These are phyloP conservation scores for Pediacus dermestoides DNA, from an alignment of 2,888 invertebrate genomes.

Conservation along the genomic window DNA sequence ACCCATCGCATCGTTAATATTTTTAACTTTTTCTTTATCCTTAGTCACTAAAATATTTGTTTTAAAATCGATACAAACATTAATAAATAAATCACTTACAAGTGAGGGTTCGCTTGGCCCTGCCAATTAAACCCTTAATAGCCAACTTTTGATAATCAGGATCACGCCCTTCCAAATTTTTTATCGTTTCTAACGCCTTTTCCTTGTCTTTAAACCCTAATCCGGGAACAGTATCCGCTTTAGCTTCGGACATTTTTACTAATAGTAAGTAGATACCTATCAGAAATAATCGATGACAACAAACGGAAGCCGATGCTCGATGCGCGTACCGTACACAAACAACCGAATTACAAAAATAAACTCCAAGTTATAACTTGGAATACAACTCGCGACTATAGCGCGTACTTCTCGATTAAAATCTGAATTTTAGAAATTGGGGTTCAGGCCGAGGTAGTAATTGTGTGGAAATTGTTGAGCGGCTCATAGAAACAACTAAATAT, in stretches of 20 bases:
- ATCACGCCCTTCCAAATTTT: slow-evolving; percentile 67
- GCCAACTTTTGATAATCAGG: slow-evolving; percentile 74
- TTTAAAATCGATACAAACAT: not conserved
- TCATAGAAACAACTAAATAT: slow-evolving; percentile 24
- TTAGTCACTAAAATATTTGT: slow-evolving; percentile 58
- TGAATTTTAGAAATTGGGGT: slow-evolving; percentile 24
- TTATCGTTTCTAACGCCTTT: slow-evolving; percentile 66
- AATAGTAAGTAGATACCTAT: too few species aligned
- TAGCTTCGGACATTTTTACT: slow-evolving; percentile 41
- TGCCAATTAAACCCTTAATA: slow-evolving; percentile 65
- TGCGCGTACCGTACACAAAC: slow-evolving; percentile 5
- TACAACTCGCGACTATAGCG: slow-evolving; percentile 12
- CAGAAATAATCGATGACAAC: too few species aligned
- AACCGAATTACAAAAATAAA: slow-evolving; percentile 8
- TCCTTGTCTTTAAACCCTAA: slow-evolving; percentile 75
- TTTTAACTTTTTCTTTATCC: slow-evolving; percentile 69
- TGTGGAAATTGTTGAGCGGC: slow-evolving; percentile 18
- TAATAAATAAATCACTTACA: slow-evolving; percentile 50
- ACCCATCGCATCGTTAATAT: slow-evolving; percentile 69
- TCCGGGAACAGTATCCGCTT: slow-evolving; percentile 64
- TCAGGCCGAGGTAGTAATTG: slow-evolving; percentile 9
- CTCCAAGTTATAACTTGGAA: slow-evolving; percentile 26
- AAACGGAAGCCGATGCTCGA: too few species aligned
- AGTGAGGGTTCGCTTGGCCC: slow-evolving; percentile 68
- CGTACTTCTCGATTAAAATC: slow-evolving; percentile 17